A percentile compares a stretch with the other conserved stretches of the same genome.
Conservation (phyloP, 2,113 vertebrate species). For the Axis porcinus region DNA sequence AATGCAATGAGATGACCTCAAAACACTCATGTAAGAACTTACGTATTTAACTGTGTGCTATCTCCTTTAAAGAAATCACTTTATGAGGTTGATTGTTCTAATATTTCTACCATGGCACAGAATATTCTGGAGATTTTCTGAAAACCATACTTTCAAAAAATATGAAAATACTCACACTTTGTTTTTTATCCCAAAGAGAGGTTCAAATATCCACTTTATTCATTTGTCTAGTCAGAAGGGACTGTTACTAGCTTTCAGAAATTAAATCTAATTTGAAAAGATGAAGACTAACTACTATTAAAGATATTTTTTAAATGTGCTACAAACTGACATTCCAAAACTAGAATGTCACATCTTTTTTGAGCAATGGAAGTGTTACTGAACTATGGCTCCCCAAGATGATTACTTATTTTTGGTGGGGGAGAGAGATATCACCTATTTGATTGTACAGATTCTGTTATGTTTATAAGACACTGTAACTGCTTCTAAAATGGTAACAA, state of each 20-base stretch:
- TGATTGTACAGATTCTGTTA: background rate
- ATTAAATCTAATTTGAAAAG: conserved; percentile 28
- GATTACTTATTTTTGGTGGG: background rate
- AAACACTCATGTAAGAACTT: background rate
- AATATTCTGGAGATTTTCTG: conserved; percentile 22
- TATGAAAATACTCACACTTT: background rate
- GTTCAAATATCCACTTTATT: conserved; percentile 6
- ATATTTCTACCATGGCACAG: background rate
- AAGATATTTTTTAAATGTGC: background rate
- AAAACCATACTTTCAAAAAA: background rate
- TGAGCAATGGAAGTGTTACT: background rate
- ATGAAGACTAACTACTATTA: conserved; percentile 20
- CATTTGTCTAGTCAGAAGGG: background rate
- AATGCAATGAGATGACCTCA: conserved; percentile 18
- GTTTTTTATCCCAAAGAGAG: background rate
- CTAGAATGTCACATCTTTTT: background rate
- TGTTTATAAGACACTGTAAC: background rate
- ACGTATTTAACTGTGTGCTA: background rate
- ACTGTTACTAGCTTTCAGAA: conserved; percentile 1
- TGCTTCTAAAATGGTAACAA: background rate
- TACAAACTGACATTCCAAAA: conserved; percentile 28
- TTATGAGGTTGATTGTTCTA: conserved; percentile 11
- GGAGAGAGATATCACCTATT: background rate
- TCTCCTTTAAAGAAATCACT: background rate
- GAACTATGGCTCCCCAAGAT: background rate